Conservation (phyloP, 2,797 vertebrate genomes). For the Geotrypetes seraphini region DNA sequence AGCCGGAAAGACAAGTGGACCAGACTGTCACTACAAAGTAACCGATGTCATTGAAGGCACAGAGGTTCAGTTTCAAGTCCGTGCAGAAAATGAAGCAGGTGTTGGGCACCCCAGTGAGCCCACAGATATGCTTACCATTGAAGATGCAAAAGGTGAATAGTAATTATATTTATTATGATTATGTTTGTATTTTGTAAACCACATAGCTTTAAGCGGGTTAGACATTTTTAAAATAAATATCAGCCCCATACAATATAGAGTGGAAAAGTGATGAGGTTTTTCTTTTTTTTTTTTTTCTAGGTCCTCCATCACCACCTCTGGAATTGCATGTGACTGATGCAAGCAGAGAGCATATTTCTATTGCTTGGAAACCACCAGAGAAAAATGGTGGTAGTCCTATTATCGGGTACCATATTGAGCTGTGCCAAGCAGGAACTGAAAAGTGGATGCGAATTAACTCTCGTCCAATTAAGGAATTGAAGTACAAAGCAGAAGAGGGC, state of each 20-base stretch:
- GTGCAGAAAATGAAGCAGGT: conserved; percentile 93
- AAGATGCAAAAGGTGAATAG: conserved; percentile 83
- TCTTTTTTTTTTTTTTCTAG: conserved; percentile 44
- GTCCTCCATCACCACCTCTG: conserved; percentile 81
- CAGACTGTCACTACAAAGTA: conserved; percentile 84
- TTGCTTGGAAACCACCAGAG: conserved; percentile 87
- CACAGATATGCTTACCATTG: conserved; percentile 81
- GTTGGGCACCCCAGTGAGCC: conserved; percentile 90
- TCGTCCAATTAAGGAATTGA: conserved; percentile 90
- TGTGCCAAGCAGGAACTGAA: conserved; percentile 88
- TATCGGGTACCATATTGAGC: conserved; percentile 86
- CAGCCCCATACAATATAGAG: not conserved
- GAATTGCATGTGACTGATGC: conserved; percentile 88
- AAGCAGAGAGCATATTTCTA: conserved; percentile 76
- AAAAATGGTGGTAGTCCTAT: conserved; percentile 83
- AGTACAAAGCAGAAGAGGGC: conserved; percentile 83
- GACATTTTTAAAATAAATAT: too few species aligned
- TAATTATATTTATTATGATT: not conserved
- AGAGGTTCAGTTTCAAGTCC: conserved; percentile 91
- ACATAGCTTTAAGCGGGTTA: too few species aligned
- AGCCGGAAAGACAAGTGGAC: conserved; percentile 86
- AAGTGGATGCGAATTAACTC: conserved; percentile 98
- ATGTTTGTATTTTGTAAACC: too few species aligned
- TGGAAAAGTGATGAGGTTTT: not conserved
- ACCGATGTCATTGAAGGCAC: conserved; percentile 95